Conservation (phyloP, 2,888 invertebrate genomes). For the Ormyrus nitidulus region DNA sequence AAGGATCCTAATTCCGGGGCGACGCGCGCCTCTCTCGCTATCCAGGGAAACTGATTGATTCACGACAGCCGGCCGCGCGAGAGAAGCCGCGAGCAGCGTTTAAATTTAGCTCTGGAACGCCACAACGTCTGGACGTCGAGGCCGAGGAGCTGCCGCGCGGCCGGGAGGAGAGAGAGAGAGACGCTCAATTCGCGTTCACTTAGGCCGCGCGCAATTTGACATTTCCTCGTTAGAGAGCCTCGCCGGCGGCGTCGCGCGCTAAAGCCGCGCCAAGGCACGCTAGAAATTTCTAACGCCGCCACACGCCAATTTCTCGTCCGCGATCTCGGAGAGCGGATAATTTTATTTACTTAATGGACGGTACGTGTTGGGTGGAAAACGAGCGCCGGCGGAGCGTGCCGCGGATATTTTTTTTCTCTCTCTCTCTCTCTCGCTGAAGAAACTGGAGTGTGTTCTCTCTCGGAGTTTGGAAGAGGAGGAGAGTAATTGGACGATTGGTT, state of each 20-base stretch:
- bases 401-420: too few relatives aligned
- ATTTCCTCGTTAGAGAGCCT: conserved; percentile 57
- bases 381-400: too few relatives aligned
- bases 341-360: too few relatives aligned
- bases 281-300: conserved; percentile 28
- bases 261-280: background rate
- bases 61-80: background rate
- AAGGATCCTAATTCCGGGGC: background rate
- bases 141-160: conserved; percentile 21
- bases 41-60: background rate
- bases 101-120: conserved; percentile 33
- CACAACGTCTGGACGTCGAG: conserved; percentile 24
- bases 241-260: conserved; percentile 13
- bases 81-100: background rate
- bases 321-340: too few relatives aligned
- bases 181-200: conserved; percentile 55
- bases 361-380: too few relatives aligned
- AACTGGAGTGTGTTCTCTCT: too few relatives aligned
- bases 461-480: too few relatives aligned
- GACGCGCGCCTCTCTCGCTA: background rate
- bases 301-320: too few relatives aligned
- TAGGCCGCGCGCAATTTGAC: conserved; percentile 54
- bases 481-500: too few relatives aligned
- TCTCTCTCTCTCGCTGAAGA: too few relatives aligned
- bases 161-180: background rate